These are phyloP conservation scores for Aleadryas rufinucha DNA, from an alignment of 2,113 vertebrate species.

Conservation along the genomic window DNA sequence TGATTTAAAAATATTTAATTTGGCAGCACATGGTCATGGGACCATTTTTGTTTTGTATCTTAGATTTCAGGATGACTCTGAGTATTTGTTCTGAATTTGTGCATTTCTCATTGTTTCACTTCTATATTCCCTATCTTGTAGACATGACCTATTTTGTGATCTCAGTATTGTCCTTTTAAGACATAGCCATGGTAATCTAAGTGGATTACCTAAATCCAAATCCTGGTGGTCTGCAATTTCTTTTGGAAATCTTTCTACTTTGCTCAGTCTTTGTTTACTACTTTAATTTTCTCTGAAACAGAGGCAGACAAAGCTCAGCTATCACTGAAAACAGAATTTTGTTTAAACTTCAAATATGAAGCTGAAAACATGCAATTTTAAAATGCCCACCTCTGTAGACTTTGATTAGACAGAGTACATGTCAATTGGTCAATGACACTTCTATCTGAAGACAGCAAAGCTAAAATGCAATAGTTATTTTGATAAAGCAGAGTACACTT, in stretches of 20 bases:
- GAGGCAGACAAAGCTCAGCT: background rate
- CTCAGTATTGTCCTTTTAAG: constrained; percentile 72
- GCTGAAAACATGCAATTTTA: background rate
- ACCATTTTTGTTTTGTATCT: background rate
- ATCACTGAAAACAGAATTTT: background rate
- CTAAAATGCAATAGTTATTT: background rate
- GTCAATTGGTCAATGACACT: background rate
- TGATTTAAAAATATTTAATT: background rate
- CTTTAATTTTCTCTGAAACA: constrained; percentile 32
- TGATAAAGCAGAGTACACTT: background rate
- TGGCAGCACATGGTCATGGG: background rate
- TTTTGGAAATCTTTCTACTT: constrained; percentile 68
- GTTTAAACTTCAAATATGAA: background rate
- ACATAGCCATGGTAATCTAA: constrained; percentile 76
- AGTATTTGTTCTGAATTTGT: background rate
- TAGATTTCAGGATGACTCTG: background rate
- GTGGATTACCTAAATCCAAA: constrained; percentile 81
- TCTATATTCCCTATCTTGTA: constrained; percentile 17
- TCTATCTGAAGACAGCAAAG: background rate
- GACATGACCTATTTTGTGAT: constrained; percentile 74
- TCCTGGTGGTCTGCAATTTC: constrained; percentile 74
- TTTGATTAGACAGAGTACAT: background rate
- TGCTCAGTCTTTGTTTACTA: constrained; percentile 64
- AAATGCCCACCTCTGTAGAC: background rate
- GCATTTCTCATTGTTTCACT: constrained; percentile 14